These are phyloP conservation scores for Calliscelio sp. DNA, from an alignment of 2,888 invertebrate species.

Conservation along the genomic window DNA sequence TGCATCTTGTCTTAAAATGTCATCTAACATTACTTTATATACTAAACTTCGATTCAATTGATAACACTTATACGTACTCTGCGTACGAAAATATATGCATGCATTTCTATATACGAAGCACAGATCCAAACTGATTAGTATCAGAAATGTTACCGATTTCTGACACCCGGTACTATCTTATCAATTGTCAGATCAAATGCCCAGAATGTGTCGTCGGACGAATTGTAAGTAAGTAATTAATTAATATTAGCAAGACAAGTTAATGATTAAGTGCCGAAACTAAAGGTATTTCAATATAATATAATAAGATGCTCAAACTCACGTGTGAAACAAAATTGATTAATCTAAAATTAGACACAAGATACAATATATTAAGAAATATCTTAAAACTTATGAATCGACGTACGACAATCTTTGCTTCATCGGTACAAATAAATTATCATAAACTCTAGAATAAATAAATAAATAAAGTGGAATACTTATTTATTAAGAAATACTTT, in stretches of 20 bases:
- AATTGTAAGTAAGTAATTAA: too few species aligned
- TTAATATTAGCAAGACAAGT: too few species aligned
- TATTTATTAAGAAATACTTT: neutral
- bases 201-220: too few species aligned
- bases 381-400: slow-evolving; percentile 42
- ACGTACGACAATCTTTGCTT: slow-evolving; percentile 58
- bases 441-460: slow-evolving; percentile 63
- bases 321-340: too few species aligned
- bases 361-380: slow-evolving; percentile 56
- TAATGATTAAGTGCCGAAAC: too few species aligned
- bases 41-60: too few species aligned
- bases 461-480: slow-evolving; percentile 59
- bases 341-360: slow-evolving; percentile 4
- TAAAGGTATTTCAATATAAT: too few species aligned
- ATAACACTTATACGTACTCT: too few species aligned
- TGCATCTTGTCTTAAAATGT: too few species aligned
- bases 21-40: neutral
- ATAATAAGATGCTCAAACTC: too few species aligned
- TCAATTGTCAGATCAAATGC: too few species aligned
- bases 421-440: slow-evolving; percentile 49
- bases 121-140: neutral
- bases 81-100: slow-evolving; percentile 36
- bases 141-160: neutral
- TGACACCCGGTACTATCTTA: neutral
- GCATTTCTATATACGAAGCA: slow-evolving; percentile 20